Percentiles rank a stretch among this genome's conserved stretches.
These are phyloP conservation scores for Apamea anceps DNA, from an alignment of 2,888 invertebrate species.

Conservation along the genomic window DNA sequence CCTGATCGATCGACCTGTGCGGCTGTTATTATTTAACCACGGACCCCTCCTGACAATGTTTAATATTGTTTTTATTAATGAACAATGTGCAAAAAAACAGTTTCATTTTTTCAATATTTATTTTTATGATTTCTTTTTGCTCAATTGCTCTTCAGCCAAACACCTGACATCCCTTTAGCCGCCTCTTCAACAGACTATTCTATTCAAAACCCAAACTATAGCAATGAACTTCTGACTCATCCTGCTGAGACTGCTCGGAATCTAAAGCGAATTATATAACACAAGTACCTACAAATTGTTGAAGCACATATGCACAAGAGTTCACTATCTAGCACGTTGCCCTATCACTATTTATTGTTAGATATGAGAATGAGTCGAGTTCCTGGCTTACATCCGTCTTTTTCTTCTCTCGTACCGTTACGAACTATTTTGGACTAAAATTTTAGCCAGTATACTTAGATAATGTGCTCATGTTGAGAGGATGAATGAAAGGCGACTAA, in stretches of 20 bases:
- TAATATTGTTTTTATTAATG: neutral
- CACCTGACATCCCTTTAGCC: slow-evolving; percentile 9
- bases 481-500: neutral
- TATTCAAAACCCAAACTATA: neutral
- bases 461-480: neutral
- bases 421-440: neutral
- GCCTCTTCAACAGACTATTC: neutral
- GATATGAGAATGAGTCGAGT: neutral
- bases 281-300: slow-evolving; percentile 15
- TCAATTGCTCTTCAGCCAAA: neutral
- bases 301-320: slow-evolving; percentile 25
- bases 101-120: neutral
- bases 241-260: neutral
- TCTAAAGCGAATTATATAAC: slow-evolving; percentile 21
- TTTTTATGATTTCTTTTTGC: neutral
- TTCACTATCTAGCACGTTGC: slow-evolving; percentile 28
- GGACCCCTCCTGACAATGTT: neutral
- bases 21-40: no score
- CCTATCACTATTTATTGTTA: slow-evolving; percentile 36
- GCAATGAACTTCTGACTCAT: slow-evolving; percentile 37
- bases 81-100: neutral
- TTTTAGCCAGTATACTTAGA: neutral
- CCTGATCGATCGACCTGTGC: no score
- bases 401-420: neutral
- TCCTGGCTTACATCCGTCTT: slow-evolving; percentile 10